Percentiles rank a stretch among this genome's conserved stretches.
These are phyloP conservation scores for Caenorhabditis brenneri DNA, from an alignment of 1,140 invertebrate genomes.

Conservation along the genomic window DNA sequence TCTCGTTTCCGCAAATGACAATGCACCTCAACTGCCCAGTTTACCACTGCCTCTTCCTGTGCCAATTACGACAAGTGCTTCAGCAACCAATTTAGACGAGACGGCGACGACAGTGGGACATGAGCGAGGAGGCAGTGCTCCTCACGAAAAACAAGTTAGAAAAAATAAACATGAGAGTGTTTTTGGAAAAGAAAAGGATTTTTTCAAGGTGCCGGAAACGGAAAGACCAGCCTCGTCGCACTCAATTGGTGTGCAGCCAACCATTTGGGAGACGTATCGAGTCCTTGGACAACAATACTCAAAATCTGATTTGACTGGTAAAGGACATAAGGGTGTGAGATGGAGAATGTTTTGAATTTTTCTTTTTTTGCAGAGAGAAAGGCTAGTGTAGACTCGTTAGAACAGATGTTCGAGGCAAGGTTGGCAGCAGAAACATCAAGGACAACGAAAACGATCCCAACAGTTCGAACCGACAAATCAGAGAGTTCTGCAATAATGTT, in stretches of 20 bases:
- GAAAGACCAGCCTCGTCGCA: slow-evolving; percentile 31
- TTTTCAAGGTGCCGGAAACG: slow-evolving; percentile 31
- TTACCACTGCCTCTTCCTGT: slow-evolving; percentile 39
- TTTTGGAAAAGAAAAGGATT: not conserved
- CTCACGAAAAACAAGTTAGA: slow-evolving; percentile 24
- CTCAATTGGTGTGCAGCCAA: slow-evolving; percentile 48
- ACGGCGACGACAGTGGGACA: not conserved
- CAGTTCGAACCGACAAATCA: not conserved
- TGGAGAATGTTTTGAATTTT: no score
- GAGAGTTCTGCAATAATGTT: not conserved
- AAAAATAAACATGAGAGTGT: slow-evolving; percentile 18
- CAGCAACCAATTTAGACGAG: slow-evolving; percentile 18
- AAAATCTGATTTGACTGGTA: slow-evolving; percentile 32
- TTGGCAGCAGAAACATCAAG: slow-evolving; percentile 4
- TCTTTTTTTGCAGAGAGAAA: not conserved
- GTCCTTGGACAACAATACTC: slow-evolving; percentile 47
- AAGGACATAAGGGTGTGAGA: not conserved
- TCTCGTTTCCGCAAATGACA: slow-evolving; percentile 22
- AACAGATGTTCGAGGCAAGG: slow-evolving; percentile 25
- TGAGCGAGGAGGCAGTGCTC: not conserved
- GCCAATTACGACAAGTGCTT: slow-evolving; percentile 13
- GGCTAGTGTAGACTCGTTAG: not conserved
- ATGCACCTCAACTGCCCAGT: slow-evolving; percentile 22
- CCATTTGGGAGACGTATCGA: slow-evolving; percentile 52
- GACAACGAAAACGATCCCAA: not conserved